Percentiles rank a stretch among this genome's conserved stretches.
Conservation (phyloP, 2,113 vertebrate species). For the Chionodraco myersi region DNA sequence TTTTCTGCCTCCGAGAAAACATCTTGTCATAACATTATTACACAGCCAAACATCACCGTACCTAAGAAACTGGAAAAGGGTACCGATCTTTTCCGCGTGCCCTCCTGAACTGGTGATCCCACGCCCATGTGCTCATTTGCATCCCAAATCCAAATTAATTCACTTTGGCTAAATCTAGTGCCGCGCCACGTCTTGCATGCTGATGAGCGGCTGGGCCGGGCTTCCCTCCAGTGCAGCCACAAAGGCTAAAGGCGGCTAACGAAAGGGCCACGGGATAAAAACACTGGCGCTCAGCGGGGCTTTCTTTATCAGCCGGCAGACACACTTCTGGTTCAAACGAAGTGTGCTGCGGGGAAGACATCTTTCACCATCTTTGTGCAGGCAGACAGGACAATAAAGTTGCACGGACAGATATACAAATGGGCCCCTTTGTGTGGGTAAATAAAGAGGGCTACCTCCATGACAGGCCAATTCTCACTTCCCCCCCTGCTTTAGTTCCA, state of each 20-base stretch:
- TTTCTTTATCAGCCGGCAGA: constrained; percentile 70
- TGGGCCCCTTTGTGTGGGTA: constrained; percentile 97
- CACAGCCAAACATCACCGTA: constrained; percentile 52
- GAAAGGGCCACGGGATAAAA: constrained; percentile 57
- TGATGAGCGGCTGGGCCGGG: constrained; percentile 87
- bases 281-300: constrained; percentile 16
- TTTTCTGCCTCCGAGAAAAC: constrained; percentile 20
- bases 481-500: constrained; percentile 91
- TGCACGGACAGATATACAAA: constrained; percentile 95
- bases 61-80: constrained; percentile 67
- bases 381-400: constrained; percentile 92
- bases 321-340: constrained; percentile 86
- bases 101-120: constrained; percentile 93
- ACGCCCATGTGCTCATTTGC: constrained; percentile 94
- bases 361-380: constrained; percentile 88
- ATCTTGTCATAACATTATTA: constrained; percentile 43
- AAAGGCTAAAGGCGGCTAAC: constrained; percentile 71
- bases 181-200: constrained; percentile 94
- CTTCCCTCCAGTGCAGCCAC: constrained; percentile 83
- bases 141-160: constrained; percentile 99
- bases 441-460: constrained; percentile 95
- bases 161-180: constrained; percentile 98
- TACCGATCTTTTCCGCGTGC: constrained; percentile 78
- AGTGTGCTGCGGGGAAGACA: constrained; percentile 70
- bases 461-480: constrained; percentile 96